phyloP scores from a whole-genome alignment of 1,140 invertebrate species.

The Hypsibius dujardini region DNA sequence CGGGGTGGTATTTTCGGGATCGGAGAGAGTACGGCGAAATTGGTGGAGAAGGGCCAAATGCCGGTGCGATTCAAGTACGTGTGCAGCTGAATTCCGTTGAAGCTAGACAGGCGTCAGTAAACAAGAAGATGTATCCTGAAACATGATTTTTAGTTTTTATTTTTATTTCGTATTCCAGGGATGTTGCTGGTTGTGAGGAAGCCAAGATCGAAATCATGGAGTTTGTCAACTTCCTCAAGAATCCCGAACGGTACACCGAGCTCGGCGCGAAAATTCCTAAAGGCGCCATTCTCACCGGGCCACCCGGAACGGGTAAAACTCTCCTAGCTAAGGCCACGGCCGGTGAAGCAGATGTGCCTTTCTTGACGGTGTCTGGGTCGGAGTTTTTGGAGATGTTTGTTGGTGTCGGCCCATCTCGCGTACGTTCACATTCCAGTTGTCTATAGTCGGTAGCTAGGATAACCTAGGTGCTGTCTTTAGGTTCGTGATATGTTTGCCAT shows the following conservation, averaged over 20 bases:
- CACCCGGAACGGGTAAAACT: slow-evolving; percentile 95
- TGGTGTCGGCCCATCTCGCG: slow-evolving; percentile 93
- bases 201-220: slow-evolving; percentile 99
- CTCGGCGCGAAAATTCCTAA: slow-evolving; percentile 98
- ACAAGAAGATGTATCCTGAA: background rate
- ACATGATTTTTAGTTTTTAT: too few relatives aligned
- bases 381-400: slow-evolving; percentile 99
- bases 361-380: slow-evolving; percentile 90
- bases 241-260: slow-evolving; percentile 93
- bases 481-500: slow-evolving; percentile 88
- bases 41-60: slow-evolving; percentile 88
- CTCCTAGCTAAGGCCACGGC: slow-evolving; percentile 93
- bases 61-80: slow-evolving; percentile 71
- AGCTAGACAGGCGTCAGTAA: background rate
- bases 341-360: slow-evolving; percentile 95
- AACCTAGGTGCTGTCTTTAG: slow-evolving; percentile 28
- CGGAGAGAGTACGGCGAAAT: slow-evolving; percentile 88
- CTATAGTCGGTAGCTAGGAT: background rate
- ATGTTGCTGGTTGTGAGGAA: slow-evolving; percentile 99
- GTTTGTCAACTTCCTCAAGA: slow-evolving; percentile 98
- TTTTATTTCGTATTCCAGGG: slow-evolving; percentile 41
- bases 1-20: slow-evolving; percentile 82
- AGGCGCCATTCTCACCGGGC: slow-evolving; percentile 66
- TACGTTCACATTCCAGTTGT: slow-evolving; percentile 34
- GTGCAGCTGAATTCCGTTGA: slow-evolving; percentile 11